These are phyloP conservation scores for Ptilodon capucinus DNA, from an alignment of 2,888 invertebrate species.

Conservation along the genomic window DNA sequence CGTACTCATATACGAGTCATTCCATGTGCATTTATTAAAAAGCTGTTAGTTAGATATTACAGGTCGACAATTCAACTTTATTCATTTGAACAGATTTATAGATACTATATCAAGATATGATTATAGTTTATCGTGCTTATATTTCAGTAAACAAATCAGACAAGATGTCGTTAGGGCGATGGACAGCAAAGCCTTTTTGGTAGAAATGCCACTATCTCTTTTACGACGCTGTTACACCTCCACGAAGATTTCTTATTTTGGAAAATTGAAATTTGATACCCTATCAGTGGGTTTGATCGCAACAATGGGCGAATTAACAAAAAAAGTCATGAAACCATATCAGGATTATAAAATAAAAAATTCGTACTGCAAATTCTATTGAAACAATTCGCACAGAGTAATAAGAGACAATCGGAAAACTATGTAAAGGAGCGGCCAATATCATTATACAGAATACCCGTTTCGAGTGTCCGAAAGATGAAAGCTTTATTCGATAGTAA, in stretches of 20 bases:
- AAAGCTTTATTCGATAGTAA: slow-evolving; percentile 70
- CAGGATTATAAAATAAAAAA: background rate
- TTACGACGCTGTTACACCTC: background rate
- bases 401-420: slow-evolving; percentile 22
- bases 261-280: background rate
- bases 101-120: too few relatives aligned
- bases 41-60: too few relatives aligned
- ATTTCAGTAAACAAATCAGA: too few relatives aligned
- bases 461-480: slow-evolving; percentile 57
- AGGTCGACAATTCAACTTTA: too few relatives aligned
- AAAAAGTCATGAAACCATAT: background rate
- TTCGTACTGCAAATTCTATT: slow-evolving; percentile 9
- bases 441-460: slow-evolving; percentile 59
- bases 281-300: background rate
- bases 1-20: too few relatives aligned
- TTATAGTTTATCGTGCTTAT: too few relatives aligned
- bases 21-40: too few relatives aligned
- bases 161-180: too few relatives aligned
- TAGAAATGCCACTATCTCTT: background rate
- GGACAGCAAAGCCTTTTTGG: background rate
- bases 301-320: background rate
- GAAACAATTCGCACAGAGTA: slow-evolving; percentile 21
- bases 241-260: background rate
- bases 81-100: too few relatives aligned
- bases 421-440: slow-evolving; percentile 47